Conservation (phyloP, 2,797 vertebrate species). For the Parauchenoglanis ngamensis region DNA sequence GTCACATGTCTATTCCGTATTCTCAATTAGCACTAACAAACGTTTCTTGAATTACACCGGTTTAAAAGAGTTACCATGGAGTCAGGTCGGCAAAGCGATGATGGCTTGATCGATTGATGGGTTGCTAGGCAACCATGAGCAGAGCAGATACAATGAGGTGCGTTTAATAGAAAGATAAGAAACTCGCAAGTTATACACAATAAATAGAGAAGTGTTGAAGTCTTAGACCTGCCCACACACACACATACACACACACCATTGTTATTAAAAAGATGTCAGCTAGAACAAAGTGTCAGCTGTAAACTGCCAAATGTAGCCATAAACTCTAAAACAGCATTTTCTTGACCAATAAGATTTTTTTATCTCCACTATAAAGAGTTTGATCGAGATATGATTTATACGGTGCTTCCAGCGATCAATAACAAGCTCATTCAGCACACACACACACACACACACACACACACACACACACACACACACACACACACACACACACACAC, state of each 20-base stretch:
- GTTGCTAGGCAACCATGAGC: constrained; percentile 69
- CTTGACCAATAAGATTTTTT: constrained; percentile 41
- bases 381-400: constrained; percentile 57
- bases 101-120: constrained; percentile 70
- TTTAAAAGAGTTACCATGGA: constrained; percentile 66
- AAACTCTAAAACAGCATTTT: constrained; percentile 42
- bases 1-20: not conserved
- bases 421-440: constrained; percentile 32
- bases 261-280: constrained; percentile 54
- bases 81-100: constrained; percentile 62
- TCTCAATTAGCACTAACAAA: not conserved
- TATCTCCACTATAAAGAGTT: constrained; percentile 44
- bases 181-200: constrained; percentile 9
- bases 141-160: constrained; percentile 47
- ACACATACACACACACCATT: constrained; percentile 3
- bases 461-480: constrained; percentile 33
- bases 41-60: not conserved
- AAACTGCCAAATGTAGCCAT: constrained; percentile 37
- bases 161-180: constrained; percentile 33
- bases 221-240: not conserved
- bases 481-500: constrained; percentile 32
- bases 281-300: constrained; percentile 45
- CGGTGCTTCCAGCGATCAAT: constrained; percentile 48
- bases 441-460: constrained; percentile 44
- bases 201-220: not conserved